Percentiles rank a stretch among this genome's conserved stretches.
Conservation (phyloP, 2,888 invertebrate genomes). For the Drosophila cognata region DNA sequence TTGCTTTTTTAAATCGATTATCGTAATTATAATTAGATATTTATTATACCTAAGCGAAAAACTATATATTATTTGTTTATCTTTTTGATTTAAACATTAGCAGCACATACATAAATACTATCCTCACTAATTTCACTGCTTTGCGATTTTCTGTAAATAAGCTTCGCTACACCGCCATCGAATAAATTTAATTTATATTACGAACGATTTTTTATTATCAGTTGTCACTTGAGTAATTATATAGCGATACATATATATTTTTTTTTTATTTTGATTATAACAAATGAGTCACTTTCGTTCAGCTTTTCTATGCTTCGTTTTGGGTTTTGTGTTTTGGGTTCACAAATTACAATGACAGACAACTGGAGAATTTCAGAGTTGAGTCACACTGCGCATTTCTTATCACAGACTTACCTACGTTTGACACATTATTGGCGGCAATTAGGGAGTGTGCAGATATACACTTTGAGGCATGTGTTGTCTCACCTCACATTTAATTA, state of each 20-base stretch:
- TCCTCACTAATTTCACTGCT: slow-evolving; percentile 8
- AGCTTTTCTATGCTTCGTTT: neutral
- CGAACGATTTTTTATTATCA: slow-evolving; percentile 15
- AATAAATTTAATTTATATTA: slow-evolving; percentile 64
- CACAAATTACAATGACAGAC: neutral
- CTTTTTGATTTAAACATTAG: slow-evolving; percentile 17
- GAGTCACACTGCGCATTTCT: slow-evolving; percentile 37
- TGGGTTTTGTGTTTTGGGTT: neutral
- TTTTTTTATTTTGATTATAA: neutral
- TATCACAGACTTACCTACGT: slow-evolving; percentile 15
- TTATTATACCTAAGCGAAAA: slow-evolving; percentile 35
- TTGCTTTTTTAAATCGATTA: slow-evolving; percentile 35
- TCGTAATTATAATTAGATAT: slow-evolving; percentile 30
- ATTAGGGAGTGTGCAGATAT: neutral
- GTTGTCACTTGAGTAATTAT: slow-evolving; percentile 5
- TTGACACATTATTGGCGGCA: slow-evolving; percentile 1
- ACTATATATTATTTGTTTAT: neutral
- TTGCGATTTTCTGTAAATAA: slow-evolving; percentile 48
- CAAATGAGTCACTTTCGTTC: slow-evolving; percentile 28
- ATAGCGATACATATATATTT: neutral
- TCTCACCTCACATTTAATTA: slow-evolving; percentile 28
- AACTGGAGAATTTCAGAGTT: slow-evolving; percentile 6
- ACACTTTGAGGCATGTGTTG: slow-evolving; percentile 5
- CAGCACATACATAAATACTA: neutral
- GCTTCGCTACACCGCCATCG: slow-evolving; percentile 68